A percentile compares a stretch with the other conserved stretches of the same genome.
phyloP scores from a whole-genome alignment of 2,888 invertebrate species.

The Polymixis flavicincta region DNA sequence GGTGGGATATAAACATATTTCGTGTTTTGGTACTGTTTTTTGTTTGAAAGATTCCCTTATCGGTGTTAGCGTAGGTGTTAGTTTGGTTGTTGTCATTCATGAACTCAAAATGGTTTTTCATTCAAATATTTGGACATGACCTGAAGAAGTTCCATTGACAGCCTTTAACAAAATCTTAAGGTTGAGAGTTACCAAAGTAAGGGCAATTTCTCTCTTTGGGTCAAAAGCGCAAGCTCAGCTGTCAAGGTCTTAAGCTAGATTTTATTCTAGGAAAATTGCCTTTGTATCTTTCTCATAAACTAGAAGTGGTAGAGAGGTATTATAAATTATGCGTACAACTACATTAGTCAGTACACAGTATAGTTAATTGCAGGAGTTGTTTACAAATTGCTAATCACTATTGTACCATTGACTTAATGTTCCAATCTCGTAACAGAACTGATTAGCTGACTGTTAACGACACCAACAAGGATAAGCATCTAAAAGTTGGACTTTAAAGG shows the following conservation, averaged over 20 bases:
- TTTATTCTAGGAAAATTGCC: neutral
- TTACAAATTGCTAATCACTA: conserved; percentile 32
- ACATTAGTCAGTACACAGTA: conserved; percentile 26
- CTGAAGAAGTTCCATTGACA: neutral
- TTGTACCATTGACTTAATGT: conserved; percentile 10
- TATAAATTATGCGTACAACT: conserved; percentile 10
- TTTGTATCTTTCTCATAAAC: neutral
- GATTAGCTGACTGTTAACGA: too few relatives aligned
- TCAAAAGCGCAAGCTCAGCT: neutral
- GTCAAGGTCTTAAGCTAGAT: neutral
- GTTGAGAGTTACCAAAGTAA: too few relatives aligned
- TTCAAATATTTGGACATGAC: conserved; percentile 35
- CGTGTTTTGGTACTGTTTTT: conserved; percentile 59
- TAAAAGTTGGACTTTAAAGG: neutral
- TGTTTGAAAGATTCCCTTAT: conserved; percentile 62
- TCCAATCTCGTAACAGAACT: neutral
- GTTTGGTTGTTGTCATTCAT: conserved; percentile 39
- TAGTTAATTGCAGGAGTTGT: conserved; percentile 34
- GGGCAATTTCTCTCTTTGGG: neutral
- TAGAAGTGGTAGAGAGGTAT: neutral
- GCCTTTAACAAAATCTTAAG: neutral
- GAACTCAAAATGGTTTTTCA: conserved; percentile 12
- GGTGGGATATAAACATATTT: conserved; percentile 46
- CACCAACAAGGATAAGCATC: neutral
- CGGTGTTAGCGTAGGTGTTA: conserved; percentile 63